Percentiles rank a stretch among this genome's conserved stretches.
These are phyloP conservation scores for Pardalotus punctatus DNA, from an alignment of 2,113 vertebrate genomes.

Conservation along the genomic window DNA sequence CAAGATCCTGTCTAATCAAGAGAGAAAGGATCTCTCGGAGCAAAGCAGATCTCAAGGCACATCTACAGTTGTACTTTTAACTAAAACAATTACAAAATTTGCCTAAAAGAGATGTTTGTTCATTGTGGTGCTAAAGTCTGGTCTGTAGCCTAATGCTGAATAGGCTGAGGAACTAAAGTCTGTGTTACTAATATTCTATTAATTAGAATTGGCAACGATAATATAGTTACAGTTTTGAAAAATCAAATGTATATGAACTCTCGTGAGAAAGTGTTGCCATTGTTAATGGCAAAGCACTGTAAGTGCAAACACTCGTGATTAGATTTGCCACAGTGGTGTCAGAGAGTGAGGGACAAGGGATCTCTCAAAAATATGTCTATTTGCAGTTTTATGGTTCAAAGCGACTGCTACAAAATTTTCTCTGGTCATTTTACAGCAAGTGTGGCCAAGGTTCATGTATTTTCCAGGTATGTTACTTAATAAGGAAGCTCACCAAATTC, in stretches of 20 bases:
- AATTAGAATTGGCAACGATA: not conserved
- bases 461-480: not conserved
- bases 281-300: not conserved
- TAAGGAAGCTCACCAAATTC: not conserved
- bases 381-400: not conserved
- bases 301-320: not conserved
- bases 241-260: not conserved
- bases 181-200: not conserved
- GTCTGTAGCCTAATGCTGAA: not conserved
- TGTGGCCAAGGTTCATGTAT: rapidly evolving
- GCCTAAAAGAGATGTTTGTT: not conserved
- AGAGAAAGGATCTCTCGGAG: not conserved
- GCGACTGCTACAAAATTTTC: not conserved
- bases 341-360: not conserved
- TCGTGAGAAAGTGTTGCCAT: not conserved
- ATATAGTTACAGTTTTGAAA: not conserved
- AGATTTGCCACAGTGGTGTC: not conserved
- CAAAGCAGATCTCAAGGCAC: not conserved
- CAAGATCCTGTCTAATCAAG: not conserved
- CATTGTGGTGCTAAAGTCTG: not conserved
- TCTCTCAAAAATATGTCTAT: not conserved
- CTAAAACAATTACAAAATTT: not conserved
- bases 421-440: not conserved
- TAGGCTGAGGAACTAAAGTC: not conserved
- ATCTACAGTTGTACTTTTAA: not conserved